These are phyloP conservation scores for Luffia ferchaultella DNA, from an alignment of 2,888 invertebrate species.

Conservation along the genomic window DNA sequence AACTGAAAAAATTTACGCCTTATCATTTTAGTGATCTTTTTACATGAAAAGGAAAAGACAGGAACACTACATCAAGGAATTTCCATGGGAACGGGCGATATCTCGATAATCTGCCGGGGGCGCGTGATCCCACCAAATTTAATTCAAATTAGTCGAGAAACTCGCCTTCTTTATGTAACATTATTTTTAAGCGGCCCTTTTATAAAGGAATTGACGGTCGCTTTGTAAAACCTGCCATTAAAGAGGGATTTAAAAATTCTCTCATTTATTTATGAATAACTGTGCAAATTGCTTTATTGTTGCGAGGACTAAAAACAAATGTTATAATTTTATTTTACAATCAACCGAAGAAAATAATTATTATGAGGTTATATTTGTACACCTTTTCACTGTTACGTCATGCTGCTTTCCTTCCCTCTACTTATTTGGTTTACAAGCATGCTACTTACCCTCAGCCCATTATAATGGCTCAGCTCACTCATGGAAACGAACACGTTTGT, in stretches of 20 bases:
- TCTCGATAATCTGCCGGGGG: background rate
- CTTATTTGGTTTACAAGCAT: too few relatives aligned
- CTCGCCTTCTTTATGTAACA: background rate
- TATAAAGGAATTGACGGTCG: background rate
- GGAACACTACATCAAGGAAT: background rate
- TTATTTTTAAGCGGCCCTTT: background rate
- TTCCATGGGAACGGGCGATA: background rate
- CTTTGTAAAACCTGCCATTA: too few relatives aligned
- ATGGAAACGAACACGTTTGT: too few relatives aligned
- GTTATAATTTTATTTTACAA: background rate
- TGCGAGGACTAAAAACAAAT: background rate
- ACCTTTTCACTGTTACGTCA: too few relatives aligned
- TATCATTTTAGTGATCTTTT: background rate
- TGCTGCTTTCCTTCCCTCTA: too few relatives aligned
- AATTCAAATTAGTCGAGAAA: constrained; percentile 5
- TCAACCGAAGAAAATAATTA: too few relatives aligned
- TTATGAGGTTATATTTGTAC: too few relatives aligned
- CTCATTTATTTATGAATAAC: background rate
- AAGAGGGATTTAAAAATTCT: too few relatives aligned
- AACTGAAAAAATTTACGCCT: too few relatives aligned
- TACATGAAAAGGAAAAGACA: background rate
- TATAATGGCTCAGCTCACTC: too few relatives aligned
- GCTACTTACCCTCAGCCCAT: too few relatives aligned
- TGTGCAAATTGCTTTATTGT: background rate
- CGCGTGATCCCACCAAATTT: constrained; percentile 5